Percentiles rank a stretch among this genome's conserved stretches.
Conservation (phyloP, 2,797 vertebrate species). For the Miopithecus talapoin region DNA sequence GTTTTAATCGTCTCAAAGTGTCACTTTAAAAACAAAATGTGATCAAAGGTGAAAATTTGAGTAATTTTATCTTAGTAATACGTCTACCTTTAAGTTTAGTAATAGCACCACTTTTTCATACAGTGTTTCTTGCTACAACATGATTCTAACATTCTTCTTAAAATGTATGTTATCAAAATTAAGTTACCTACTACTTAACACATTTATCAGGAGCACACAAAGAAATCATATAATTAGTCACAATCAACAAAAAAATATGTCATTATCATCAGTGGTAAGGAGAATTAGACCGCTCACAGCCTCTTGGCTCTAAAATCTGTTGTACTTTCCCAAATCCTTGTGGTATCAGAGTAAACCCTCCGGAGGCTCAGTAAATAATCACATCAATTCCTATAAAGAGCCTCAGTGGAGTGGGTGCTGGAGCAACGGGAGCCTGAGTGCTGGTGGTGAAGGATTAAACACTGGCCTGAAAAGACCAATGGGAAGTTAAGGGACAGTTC, state of each 20-base stretch:
- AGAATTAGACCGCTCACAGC: not conserved
- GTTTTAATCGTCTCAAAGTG: not conserved
- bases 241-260: not conserved
- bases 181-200: not conserved
- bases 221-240: not conserved
- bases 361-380: not conserved
- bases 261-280: not conserved
- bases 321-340: not conserved
- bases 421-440: rapidly evolving
- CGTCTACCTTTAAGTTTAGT: not conserved
- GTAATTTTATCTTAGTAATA: not conserved
- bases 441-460: not conserved
- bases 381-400: not conserved
- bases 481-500: not conserved
- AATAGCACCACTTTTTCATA: not conserved
- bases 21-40: not conserved
- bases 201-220: not conserved
- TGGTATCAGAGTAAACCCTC: not conserved
- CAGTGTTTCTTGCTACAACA: not conserved
- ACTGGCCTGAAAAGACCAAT: not conserved
- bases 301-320: not conserved
- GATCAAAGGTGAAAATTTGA: constrained; percentile 22
- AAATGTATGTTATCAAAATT: constrained; percentile 22
- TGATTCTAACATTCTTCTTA: not conserved
- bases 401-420: not conserved